These are phyloP conservation scores for Hippoglossus hippoglossus DNA, from an alignment of 2,797 vertebrate species.

Conservation along the genomic window DNA sequence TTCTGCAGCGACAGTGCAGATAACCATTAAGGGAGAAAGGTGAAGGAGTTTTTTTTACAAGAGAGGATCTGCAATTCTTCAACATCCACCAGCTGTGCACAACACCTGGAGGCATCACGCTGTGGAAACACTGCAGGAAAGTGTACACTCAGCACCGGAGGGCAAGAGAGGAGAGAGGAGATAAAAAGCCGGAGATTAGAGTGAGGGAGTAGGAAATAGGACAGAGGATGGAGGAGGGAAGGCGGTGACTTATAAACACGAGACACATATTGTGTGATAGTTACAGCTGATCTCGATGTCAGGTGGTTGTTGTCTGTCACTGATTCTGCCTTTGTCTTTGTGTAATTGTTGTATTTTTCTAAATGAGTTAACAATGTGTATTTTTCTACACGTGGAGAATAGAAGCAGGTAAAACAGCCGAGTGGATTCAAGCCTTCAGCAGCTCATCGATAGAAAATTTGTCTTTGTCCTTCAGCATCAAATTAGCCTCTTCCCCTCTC, in stretches of 20 bases:
- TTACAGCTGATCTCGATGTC: too few species aligned
- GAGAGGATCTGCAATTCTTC: constrained; percentile 52
- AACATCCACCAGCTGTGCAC: constrained; percentile 62
- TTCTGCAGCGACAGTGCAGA: constrained; percentile 24
- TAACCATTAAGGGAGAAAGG: constrained; percentile 48
- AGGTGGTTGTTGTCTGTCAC: too few species aligned
- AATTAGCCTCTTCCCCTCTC: not conserved
- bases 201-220: not conserved
- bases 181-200: not conserved
- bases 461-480: constrained; percentile 6
- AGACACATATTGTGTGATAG: not conserved
- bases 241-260: constrained; percentile 3
- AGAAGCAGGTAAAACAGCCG: too few species aligned
- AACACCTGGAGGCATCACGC: constrained; percentile 65
- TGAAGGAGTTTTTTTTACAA: constrained; percentile 59
- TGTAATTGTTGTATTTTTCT: too few species aligned
- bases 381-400: too few species aligned
- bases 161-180: constrained; percentile 3
- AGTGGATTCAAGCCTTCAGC: not conserved
- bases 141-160: constrained; percentile 17
- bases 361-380: too few species aligned
- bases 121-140: constrained; percentile 35
- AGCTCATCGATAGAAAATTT: too few species aligned
- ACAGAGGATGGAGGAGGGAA: not conserved
- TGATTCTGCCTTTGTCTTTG: too few species aligned